Evolutionary conservation across 2,888 invertebrate species (phyloP), one percentile per base, ranked within the genome.

Genomic region (Eupithecia tripunctaria): DNA sequence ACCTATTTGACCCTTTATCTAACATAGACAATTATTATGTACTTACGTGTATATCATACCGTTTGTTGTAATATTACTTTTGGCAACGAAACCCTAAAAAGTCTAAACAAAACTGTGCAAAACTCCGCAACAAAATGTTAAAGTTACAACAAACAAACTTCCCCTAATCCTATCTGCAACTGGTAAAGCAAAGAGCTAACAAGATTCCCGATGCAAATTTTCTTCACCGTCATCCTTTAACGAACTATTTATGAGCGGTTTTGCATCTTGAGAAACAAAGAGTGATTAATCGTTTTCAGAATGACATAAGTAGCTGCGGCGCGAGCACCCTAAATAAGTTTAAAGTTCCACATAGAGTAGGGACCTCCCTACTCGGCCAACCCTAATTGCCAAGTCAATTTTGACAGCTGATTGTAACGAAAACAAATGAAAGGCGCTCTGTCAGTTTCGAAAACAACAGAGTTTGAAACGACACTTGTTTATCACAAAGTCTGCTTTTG

Each of bases 221-320:
- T 77, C 70, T 77, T 36, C 76, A 77, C 70, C 78, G 73, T 79
- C 76, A 80, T 79, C 73, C 71, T 78, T 80, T 82, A 85, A 82
- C 82, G 79, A 85, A 87, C 84, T 85, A 86, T 86, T 88, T 86
- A 85, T 83, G 82, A 84, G 82, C 77, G 84, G 82, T 88, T 89
- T n/a, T 87, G 88, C 85, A 87, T 86, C 84, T 81, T 82, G 71
- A 79, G 79, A 80, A 84, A 88, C 87, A 86, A 86, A 84, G 82
- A 83, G 76, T 89, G 91, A 92, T 91, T 90, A 89, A 92, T 91
- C 80, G 85, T 84, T 76, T 74, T 68, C 71, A 72, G 79, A 85
- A 87, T 87, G 87, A 87, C 87, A 87, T n/a, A 86, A 76, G 80
- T 82, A 76, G 79, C 84, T 79, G 80, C 77, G 75, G 78, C 12